phyloP scores from a whole-genome alignment of 2,113 vertebrate species.

The Apodemus sylvaticus region DNA sequence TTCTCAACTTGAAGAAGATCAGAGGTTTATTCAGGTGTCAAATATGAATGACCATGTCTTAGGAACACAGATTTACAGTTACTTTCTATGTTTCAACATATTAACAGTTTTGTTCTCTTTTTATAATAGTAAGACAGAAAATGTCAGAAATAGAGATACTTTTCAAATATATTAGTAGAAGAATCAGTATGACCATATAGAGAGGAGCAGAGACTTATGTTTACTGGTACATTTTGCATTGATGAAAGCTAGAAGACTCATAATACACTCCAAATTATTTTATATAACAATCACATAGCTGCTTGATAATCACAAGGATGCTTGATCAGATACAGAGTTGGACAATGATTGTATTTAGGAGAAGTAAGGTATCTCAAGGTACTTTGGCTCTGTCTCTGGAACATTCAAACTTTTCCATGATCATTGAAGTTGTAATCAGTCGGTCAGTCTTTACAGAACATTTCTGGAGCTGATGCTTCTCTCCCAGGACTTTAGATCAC shows the following conservation, averaged over 20 bases:
- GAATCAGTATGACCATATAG: too few relatives aligned
- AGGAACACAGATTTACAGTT: neutral
- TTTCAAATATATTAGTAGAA: neutral
- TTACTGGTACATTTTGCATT: neutral
- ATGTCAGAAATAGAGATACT: neutral
- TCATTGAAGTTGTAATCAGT: neutral
- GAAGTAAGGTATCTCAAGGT: too few relatives aligned
- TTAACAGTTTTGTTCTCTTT: neutral
- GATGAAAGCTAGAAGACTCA: neutral
- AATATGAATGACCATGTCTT: neutral
- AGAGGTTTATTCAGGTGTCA: neutral
- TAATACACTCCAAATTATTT: neutral
- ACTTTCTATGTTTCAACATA: neutral
- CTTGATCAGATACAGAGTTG: neutral
- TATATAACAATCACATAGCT: neutral
- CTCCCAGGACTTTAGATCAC: neutral
- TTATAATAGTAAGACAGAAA: neutral
- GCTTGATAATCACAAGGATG: neutral
- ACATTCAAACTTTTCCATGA: neutral
- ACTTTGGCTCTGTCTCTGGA: neutral
- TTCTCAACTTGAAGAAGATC: neutral
- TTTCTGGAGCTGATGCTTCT: neutral
- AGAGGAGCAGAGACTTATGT: neutral
- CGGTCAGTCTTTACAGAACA: neutral
- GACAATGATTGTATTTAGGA: neutral